phyloP scores from a whole-genome alignment of 2,888 invertebrate species.

The Horisme vitalbata region DNA sequence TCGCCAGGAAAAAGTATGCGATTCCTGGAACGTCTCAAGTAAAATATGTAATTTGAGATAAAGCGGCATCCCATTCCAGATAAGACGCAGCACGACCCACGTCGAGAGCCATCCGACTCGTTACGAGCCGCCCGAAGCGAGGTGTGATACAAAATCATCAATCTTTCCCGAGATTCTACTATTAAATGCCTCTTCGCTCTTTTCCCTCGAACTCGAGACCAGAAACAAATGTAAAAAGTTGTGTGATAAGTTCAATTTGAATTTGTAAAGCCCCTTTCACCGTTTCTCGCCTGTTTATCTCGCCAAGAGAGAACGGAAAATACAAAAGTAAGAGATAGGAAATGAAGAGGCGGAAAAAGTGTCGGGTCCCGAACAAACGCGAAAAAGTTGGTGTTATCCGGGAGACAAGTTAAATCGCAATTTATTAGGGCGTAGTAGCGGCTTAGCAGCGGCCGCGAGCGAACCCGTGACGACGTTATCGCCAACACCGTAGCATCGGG shows the following conservation, averaged over 20 bases:
- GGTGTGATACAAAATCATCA: conserved; percentile 84
- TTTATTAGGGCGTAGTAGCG: conserved; percentile 79
- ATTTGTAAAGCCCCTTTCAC: conserved; percentile 83
- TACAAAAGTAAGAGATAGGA: conserved; percentile 84
- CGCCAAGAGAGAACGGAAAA: conserved; percentile 78
- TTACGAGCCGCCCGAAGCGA: conserved; percentile 81
- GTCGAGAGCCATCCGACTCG: conserved; percentile 78
- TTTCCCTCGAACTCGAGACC: conserved; percentile 79
- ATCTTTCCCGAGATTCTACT: conserved; percentile 82
- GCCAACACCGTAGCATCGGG: conserved; percentile 13
- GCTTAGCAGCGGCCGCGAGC: conserved; percentile 61
- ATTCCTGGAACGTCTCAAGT: conserved; percentile 73
- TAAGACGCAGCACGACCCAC: conserved; percentile 79
- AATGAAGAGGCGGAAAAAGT: conserved; percentile 83
- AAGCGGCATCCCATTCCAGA: conserved; percentile 80
- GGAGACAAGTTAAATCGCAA: conserved; percentile 83
- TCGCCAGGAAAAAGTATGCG: conserved; percentile 56
- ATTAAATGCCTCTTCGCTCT: conserved; percentile 82
- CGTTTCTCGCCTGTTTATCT: conserved; percentile 83
- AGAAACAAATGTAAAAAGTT: conserved; percentile 84
- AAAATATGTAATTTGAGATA: conserved; percentile 83
- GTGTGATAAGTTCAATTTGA: conserved; percentile 84
- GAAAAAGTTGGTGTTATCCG: conserved; percentile 82
- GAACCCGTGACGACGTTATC: conserved; percentile 35
- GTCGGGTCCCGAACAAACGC: conserved; percentile 81